Evolutionary conservation across 2,888 invertebrate species (phyloP).

Genomic region (Eupeodes latifasciatus): DNA sequence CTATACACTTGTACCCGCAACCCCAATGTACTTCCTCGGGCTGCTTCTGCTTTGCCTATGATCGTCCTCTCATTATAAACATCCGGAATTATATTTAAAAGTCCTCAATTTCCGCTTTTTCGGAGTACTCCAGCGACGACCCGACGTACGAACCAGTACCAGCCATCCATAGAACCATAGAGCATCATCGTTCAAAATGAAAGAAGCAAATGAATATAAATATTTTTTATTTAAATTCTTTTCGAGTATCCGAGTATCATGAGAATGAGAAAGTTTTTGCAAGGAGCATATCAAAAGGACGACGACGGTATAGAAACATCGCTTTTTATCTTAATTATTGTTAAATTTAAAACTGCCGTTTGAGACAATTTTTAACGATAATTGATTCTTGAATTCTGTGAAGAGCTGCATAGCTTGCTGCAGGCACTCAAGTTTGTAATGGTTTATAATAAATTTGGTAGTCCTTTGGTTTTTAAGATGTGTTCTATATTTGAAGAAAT

Average conservation of each 20-base stretch:
- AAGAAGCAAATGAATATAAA: constrained; percentile 21
- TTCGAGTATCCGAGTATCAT: constrained; percentile 25
- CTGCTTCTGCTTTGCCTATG: constrained; percentile 41
- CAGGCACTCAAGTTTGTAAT: constrained; percentile 43
- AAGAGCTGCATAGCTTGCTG: constrained; percentile 15
- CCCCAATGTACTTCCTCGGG: constrained; percentile 5
- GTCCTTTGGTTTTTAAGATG: not conserved
- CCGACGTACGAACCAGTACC: not conserved
- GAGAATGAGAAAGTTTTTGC: constrained; percentile 56
- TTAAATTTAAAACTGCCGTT: constrained; percentile 70
- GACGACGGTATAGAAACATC: constrained; percentile 42
- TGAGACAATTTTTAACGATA: constrained; percentile 72
- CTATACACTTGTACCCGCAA: not conserved
- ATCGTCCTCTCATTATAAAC: constrained; percentile 72
- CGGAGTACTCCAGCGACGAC: constrained; percentile 1
- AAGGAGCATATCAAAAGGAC: constrained; percentile 14
- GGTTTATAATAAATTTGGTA: constrained; percentile 33
- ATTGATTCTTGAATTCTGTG: constrained; percentile 62
- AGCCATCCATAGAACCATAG: constrained; percentile 19
- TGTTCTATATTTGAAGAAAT: not conserved
- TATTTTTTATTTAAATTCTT: constrained; percentile 39
- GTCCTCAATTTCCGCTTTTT: constrained; percentile 70
- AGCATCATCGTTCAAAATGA: constrained; percentile 32
- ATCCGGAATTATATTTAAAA: constrained; percentile 75
- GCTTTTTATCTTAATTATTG: constrained; percentile 74